Conservation (phyloP, 2,113 vertebrate species). For the Oxyura jamaicensis region DNA sequence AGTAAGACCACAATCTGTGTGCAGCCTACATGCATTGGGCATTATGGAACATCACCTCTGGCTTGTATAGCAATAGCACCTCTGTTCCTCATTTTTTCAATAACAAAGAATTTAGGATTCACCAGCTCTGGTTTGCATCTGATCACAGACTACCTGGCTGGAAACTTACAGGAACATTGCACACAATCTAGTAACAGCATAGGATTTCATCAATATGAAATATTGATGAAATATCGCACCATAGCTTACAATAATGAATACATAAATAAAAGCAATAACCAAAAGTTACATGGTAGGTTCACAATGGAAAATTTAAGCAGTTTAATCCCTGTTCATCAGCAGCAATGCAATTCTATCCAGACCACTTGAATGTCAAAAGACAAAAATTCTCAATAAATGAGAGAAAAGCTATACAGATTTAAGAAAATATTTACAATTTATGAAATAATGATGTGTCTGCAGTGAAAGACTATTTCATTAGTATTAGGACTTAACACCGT, state of each 20-base stretch:
- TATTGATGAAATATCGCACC: too few relatives aligned
- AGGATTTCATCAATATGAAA: background rate
- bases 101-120: background rate
- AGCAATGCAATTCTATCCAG: background rate
- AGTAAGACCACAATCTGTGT: background rate
- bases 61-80: background rate
- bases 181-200: background rate
- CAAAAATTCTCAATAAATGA: background rate
- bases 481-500: background rate
- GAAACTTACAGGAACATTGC: background rate
- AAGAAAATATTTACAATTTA: background rate
- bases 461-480: background rate
- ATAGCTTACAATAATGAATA: background rate
- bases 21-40: background rate
- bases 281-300: background rate
- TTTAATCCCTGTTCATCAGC: background rate
- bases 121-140: background rate
- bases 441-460: background rate
- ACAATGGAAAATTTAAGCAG: background rate
- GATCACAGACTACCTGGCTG: background rate
- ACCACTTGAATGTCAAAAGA: background rate
- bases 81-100: background rate
- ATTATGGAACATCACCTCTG: background rate
- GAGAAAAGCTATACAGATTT: background rate
- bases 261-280: background rate